phyloP scores from a whole-genome alignment of 2,888 invertebrate genomes.

The Troides helena region DNA sequence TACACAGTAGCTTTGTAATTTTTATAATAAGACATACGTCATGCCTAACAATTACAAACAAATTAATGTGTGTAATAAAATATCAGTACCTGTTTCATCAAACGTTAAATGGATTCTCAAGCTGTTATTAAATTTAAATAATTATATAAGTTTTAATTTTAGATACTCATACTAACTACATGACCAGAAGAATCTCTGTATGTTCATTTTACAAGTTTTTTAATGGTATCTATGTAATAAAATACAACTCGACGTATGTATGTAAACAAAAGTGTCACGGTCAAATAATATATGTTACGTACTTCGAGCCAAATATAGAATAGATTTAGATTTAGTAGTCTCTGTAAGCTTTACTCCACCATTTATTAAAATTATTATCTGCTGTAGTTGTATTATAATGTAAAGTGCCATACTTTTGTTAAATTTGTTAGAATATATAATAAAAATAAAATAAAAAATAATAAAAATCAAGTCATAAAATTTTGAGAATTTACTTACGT shows the following conservation, averaged over 20 bases:
- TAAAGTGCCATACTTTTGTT: constrained; percentile 25
- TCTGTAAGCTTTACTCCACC: too few species aligned
- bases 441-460: neutral
- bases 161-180: constrained; percentile 24
- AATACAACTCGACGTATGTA: neutral
- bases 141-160: constrained; percentile 23
- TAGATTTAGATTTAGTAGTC: neutral
- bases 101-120: too few species aligned
- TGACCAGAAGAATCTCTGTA: constrained; percentile 17
- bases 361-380: too few species aligned
- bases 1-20: neutral
- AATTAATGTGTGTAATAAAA: too few species aligned
- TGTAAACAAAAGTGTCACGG: neutral
- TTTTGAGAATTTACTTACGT: constrained; percentile 27
- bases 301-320: neutral
- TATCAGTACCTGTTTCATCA: too few species aligned
- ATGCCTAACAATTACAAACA: too few species aligned
- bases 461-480: constrained; percentile 8
- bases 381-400: constrained; percentile 4
- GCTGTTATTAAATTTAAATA: neutral
- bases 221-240: neutral
- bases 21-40: neutral
- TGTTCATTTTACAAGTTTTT: neutral
- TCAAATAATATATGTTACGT: neutral
- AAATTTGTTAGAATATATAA: constrained; percentile 4